Conservation (phyloP, 2,797 vertebrate genomes). For the Myiothlypis coronata region DNA sequence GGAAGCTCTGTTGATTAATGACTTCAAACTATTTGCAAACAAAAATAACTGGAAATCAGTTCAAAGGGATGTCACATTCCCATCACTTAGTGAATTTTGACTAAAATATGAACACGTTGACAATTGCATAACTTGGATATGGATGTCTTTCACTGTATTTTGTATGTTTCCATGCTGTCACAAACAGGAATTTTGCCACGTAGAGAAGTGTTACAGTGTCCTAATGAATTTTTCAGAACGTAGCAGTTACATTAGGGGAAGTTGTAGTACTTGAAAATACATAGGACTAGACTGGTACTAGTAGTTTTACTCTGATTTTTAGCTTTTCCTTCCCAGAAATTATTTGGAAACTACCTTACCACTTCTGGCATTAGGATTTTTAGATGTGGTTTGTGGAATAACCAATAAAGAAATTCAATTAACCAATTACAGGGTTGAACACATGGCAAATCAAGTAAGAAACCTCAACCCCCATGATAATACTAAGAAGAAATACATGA, state of each 20-base stretch:
- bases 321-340: background rate
- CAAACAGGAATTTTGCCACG: constrained; percentile 6
- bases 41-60: constrained; percentile 48
- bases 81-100: background rate
- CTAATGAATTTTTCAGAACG: background rate
- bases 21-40: constrained; percentile 33
- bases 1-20: constrained; percentile 49
- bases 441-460: background rate
- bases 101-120: background rate
- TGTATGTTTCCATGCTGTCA: background rate
- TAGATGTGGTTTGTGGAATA: constrained; percentile 25
- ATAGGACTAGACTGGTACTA: background rate
- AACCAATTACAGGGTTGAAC: constrained; percentile 7
- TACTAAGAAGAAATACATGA: background rate
- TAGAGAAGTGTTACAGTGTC: background rate
- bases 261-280: background rate
- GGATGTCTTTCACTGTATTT: background rate
- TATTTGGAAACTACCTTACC: background rate
- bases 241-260: background rate
- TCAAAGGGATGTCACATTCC: constrained; percentile 10
- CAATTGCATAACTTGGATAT: background rate
- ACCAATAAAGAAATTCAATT: constrained; percentile 18
- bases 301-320: background rate
- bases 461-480: background rate
- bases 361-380: background rate